Conservation (phyloP, 2,888 invertebrate species). For the Amphipoea lucens region DNA sequence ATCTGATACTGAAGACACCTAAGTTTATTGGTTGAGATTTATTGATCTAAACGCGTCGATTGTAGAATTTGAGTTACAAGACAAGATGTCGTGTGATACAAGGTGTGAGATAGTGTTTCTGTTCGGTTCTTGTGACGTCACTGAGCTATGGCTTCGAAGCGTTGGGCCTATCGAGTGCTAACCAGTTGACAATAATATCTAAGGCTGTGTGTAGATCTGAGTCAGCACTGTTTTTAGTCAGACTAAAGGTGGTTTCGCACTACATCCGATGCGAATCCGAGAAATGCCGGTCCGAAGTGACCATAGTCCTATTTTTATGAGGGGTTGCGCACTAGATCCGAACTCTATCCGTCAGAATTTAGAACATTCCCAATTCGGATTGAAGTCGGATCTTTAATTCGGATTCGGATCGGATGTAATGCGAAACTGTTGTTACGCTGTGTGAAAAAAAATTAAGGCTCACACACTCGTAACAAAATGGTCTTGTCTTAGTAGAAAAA, state of each 20-base stretch:
- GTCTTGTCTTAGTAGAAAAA: neutral
- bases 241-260: too few relatives aligned
- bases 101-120: slow-evolving; percentile 36
- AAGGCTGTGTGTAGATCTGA: neutral
- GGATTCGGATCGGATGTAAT: too few relatives aligned
- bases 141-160: slow-evolving; percentile 15
- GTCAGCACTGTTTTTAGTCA: neutral
- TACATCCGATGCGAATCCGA: too few relatives aligned
- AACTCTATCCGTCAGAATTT: too few relatives aligned
- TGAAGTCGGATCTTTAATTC: too few relatives aligned
- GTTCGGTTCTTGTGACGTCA: slow-evolving; percentile 42
- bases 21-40: slow-evolving; percentile 61
- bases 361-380: too few relatives aligned
- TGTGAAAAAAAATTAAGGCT: neutral
- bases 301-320: too few relatives aligned
- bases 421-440: too few relatives aligned
- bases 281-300: too few relatives aligned
- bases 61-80: slow-evolving; percentile 48
- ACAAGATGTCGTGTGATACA: slow-evolving; percentile 42
- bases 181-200: slow-evolving; percentile 8
- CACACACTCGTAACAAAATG: neutral
- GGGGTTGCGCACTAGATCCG: too few relatives aligned
- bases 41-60: slow-evolving; percentile 55
- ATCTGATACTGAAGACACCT: slow-evolving; percentile 67
- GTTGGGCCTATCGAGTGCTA: neutral